Percentiles rank a stretch among this genome's conserved stretches.
These are phyloP conservation scores for Lissonota sp. DNA, from an alignment of 2,888 invertebrate genomes.

Conservation along the genomic window DNA sequence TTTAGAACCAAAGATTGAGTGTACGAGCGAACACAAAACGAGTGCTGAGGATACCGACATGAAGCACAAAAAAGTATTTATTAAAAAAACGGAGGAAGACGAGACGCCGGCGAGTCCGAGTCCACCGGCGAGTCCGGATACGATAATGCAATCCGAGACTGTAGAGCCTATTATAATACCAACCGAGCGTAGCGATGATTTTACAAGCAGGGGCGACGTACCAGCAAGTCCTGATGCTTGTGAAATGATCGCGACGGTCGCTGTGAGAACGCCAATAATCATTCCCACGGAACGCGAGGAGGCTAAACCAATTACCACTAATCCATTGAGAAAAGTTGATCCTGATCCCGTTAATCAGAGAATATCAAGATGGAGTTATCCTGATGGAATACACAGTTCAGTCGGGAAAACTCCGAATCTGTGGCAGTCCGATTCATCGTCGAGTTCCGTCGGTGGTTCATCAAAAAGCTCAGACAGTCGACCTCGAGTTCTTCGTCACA, in stretches of 20 bases:
- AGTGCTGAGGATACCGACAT: slow-evolving; percentile 45
- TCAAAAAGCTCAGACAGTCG: slow-evolving; percentile 44
- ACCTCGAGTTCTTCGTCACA: slow-evolving; percentile 68
- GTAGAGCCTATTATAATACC: slow-evolving; percentile 83
- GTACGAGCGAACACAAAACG: neutral
- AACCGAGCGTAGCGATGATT: slow-evolving; percentile 72
- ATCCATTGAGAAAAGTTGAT: slow-evolving; percentile 58
- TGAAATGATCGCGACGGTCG: slow-evolving; percentile 66
- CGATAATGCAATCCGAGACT: slow-evolving; percentile 56
- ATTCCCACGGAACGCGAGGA: slow-evolving; percentile 74
- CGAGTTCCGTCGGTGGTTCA: slow-evolving; percentile 26
- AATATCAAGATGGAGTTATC: slow-evolving; percentile 46
- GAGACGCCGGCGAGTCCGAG: slow-evolving; percentile 84
- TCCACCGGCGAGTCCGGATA: slow-evolving; percentile 81
- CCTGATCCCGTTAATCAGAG: slow-evolving; percentile 34
- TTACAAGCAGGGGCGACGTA: slow-evolving; percentile 66
- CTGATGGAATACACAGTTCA: slow-evolving; percentile 13
- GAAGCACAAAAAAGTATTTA: slow-evolving; percentile 40
- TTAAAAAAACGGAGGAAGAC: slow-evolving; percentile 66
- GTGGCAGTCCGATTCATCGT: slow-evolving; percentile 62
- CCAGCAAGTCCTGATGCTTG: slow-evolving; percentile 74
- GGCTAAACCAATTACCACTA: slow-evolving; percentile 14
- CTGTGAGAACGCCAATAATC: slow-evolving; percentile 71
- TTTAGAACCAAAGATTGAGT: slow-evolving; percentile 52
- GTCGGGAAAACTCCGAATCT: slow-evolving; percentile 23